Conservation (phyloP, 2,888 invertebrate species). For the Autographa gamma region DNA sequence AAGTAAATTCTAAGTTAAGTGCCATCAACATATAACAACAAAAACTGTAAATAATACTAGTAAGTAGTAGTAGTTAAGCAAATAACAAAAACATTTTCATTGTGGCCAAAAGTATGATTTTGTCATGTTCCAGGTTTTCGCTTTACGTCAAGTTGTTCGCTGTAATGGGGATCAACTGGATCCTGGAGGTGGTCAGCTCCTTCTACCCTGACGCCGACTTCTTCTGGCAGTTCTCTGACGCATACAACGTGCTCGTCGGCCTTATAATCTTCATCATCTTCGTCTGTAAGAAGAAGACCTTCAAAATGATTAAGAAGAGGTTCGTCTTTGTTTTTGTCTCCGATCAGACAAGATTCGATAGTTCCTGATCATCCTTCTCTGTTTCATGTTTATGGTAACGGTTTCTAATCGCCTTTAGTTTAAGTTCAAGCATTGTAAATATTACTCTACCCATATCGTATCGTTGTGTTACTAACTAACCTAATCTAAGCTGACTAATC, state of each 20-base stretch:
- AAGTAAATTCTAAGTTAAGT: background rate
- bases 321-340: constrained; percentile 65
- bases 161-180: constrained; percentile 94
- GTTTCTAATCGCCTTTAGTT: background rate
- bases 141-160: constrained; percentile 92
- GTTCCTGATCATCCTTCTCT: background rate
- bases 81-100: constrained; percentile 32
- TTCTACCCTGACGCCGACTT: constrained; percentile 81
- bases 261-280: constrained; percentile 92
- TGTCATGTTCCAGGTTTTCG: constrained; percentile 87
- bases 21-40: background rate
- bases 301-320: constrained; percentile 90
- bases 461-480: background rate
- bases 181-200: constrained; percentile 92
- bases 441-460: background rate
- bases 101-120: constrained; percentile 42
- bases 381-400: background rate
- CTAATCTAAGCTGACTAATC: too few species aligned
- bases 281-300: constrained; percentile 92
- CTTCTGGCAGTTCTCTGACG: constrained; percentile 90
- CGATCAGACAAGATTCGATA: background rate
- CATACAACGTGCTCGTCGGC: constrained; percentile 91
- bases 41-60: background rate
- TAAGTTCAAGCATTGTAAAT: background rate
- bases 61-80: constrained; percentile 9